Evolutionary conservation across 1,140 invertebrate genomes (phyloP), one percentile per base, ranked within the genome.

Genomic region (Protaetia brevitarsis): DNA sequence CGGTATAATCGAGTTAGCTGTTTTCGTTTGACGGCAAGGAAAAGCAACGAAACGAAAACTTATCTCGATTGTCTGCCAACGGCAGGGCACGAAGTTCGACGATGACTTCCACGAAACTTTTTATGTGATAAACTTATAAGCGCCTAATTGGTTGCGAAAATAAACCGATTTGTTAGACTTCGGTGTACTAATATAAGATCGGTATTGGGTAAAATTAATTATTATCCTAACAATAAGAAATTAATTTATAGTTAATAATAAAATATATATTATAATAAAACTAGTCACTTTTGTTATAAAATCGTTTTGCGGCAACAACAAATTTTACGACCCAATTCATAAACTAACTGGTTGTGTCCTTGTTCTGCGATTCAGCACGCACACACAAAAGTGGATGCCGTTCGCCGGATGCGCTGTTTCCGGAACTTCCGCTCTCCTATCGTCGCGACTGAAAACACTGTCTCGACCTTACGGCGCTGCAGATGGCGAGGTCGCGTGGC

Each of bases 11-110:
- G 41, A 51, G 41, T 51, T 51, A 51, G 16, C 21, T 8, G 41
- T 51, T 10, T 23, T n/a, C 37, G 7, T 16, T 51, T 23, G 16
- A 10, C 19, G n/a, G 16, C n/a, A n/a, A n/a, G n/a, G 34, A 36
- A 36, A 16, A 8, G 41, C 4, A 51, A 23, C 41, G 19, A 21
- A n/a, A n/a, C 16, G 16, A 19, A 51, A 51, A 51, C 41, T 51
- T 51, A 51, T 51, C 41, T 51, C 2, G 16, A 51, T 51, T 51
- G 41, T 51, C 41, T 51, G 19, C 41, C n/a, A 51, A 23, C 41
- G 41, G 16, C 41, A 51, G 19, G 8, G n/a, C 8, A 51, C 41
- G 26, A 51, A 51, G 19, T 51, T 51, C 16, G 8, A 3, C 41
- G 19, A 51, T 19, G n/a, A n/a, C n/a, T n/a, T 51, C 41, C 21